Base-by-base conservation (phyloP, 2,888 invertebrate species). In the Empis stercorea region DNA sequence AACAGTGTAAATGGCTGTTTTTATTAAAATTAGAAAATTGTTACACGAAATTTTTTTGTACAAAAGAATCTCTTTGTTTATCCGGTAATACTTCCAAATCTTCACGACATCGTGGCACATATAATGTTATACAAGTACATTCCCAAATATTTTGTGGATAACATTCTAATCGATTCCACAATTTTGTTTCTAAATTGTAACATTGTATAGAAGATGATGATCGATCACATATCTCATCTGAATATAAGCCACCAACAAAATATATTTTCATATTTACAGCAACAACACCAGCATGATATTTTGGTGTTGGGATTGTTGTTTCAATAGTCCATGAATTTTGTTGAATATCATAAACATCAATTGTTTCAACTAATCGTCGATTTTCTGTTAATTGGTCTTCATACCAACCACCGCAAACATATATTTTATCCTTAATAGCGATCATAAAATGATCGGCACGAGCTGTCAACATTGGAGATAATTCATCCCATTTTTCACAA, bases 71-170 rank as follows among this genome's bases (percentile, higher is more conserved):
- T 7, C 7, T 36, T 9, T 15, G 1, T 36, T 36, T 36, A 36
- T 14, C 14, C 4, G 37, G 10, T 16, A 37, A 37, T 2, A 51
- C 48, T 49, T 54, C 51, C n/a, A 51, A 39, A 44, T 61, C 59
- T 44, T 60, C 60, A 14, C 61, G 53, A 51, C 56, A 59, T 48
- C 75, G 75, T 39, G 83, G 83, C 55, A 83, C 75, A 61, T 79
- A 81, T 47, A 84, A 66, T 27, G 77, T 74, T 42, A 77, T 79
- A 59, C 80, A 79, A 2, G 76, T 75, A 56, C 82, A 81, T 59
- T 83, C 83, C 83, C 83, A 84, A 48, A 81, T 75, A 57, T 81
- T 78, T 56, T 78, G 76, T 0, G 80, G 78, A 59, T 79, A 77
- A 51, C 77, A 74, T 54, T 76, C 74, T n/a, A 75, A 75, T 10